Evolutionary conservation across 92 coral and sea anemone genomes (phyloP), one percentile per base, ranked within the genome.

Genomic region (Chrysogorgia sp.): DNA sequence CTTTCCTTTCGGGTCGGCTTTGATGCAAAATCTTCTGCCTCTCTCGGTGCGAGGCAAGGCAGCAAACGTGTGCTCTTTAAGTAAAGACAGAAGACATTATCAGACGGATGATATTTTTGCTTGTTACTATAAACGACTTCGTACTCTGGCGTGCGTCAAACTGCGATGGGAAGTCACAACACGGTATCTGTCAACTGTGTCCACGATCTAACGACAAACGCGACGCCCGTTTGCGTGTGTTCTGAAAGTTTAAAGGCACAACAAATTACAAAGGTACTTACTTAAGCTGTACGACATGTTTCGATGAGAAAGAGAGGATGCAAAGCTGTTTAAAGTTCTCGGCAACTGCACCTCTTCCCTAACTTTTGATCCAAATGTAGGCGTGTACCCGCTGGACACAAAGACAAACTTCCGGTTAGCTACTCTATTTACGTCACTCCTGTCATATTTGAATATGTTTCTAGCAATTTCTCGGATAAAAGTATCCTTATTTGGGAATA

Each of bases 1-100:
- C 71, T 91, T 96, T 28, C 99, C 99, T 61, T 91, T 96, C 23
- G 99, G 99, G 80, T 96, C 97, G 29, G 92, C 96, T 53, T 91
- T 96, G 10, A 91, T 77, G 34, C 82, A 82, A 22, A 96, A 82
- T 20, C 90, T 80, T 50, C 69, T 52, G 49, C 96, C 99, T 87
- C 99, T 79, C 30, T 49, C 76, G 2, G 90, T 91, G 43, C 85
- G 79, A 28, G 99, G 99, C 43, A 90, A 75, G 28, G 97, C 80
- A 63, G 92, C 87, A 92, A 85, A 91, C 25, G 87, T 56, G 35
- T 58, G 49, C 58, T 85, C 96, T 93, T 72, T 10, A 86, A 74
- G n/a, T 15, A 47, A 37, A 47, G 7, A 6, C 53, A 47, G 14
- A 6, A 6, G 53, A 47, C 7, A 47, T 15, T 37, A 37, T n/a